phyloP scores from a whole-genome alignment of 1,140 invertebrate species.

The Trichonephila clavipes region DNA sequence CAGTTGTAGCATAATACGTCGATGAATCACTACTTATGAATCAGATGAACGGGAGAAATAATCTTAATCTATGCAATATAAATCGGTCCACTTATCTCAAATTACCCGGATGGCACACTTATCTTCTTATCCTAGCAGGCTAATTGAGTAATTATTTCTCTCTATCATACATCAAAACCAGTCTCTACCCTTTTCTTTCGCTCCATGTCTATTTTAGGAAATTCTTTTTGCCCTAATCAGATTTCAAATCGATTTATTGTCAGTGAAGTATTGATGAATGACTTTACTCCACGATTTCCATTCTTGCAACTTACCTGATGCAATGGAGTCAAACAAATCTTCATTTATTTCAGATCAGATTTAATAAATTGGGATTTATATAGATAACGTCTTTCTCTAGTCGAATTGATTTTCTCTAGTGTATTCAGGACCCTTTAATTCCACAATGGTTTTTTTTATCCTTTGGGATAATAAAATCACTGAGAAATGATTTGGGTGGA shows the following conservation, averaged over 20 bases:
- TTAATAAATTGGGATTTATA: not conserved
- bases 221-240: constrained; percentile 27
- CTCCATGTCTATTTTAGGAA: constrained; percentile 1
- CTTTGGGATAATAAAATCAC: not conserved
- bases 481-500: not conserved
- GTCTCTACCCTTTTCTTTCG: not conserved
- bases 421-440: not conserved
- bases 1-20: too few relatives aligned
- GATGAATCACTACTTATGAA: too few relatives aligned
- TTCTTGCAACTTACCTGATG: not conserved
- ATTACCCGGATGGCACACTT: not conserved
- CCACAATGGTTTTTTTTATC: not conserved
- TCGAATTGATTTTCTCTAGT: not conserved
- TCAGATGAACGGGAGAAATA: not conserved
- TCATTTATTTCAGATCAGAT: not conserved
- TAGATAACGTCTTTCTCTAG: not conserved
- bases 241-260: constrained; percentile 43
- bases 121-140: not conserved
- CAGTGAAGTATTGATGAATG: not conserved
- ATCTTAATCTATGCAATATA: constrained; percentile 13
- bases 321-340: constrained; percentile 10
- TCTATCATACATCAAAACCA: not conserved
- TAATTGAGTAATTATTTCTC: constrained; percentile 32
- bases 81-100: not conserved
- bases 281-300: not conserved